A percentile compares a stretch with the other conserved stretches of the same genome.
Evolutionary conservation across 2,797 vertebrate genomes (phyloP).

Genomic region (Xenentodon cancila): DNA sequence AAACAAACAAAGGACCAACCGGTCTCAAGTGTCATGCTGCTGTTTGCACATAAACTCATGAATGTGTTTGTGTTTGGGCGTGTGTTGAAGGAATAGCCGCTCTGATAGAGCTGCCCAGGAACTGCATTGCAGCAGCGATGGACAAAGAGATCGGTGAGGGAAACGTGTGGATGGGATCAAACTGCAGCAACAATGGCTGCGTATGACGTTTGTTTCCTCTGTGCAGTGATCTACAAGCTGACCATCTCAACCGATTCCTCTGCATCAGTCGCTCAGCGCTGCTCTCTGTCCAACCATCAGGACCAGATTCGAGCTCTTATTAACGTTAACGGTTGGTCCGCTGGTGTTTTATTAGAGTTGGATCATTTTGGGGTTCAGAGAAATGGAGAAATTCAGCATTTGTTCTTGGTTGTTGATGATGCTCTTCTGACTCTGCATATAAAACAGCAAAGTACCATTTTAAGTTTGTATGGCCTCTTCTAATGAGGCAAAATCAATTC

Average conservation of each 20-base stretch:
- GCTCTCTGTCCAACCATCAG: constrained; percentile 88
- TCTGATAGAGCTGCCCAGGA: constrained; percentile 91
- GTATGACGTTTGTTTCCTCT: background rate
- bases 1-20: background rate
- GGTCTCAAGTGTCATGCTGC: background rate
- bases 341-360: background rate
- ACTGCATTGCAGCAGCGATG: constrained; percentile 89
- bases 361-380: too few species aligned
- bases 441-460: too few species aligned
- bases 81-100: constrained; percentile 84
- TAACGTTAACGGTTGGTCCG: constrained; percentile 86
- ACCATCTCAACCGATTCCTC: constrained; percentile 60
- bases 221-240: constrained; percentile 91
- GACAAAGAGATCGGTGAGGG: constrained; percentile 91
- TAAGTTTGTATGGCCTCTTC: too few species aligned
- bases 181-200: too few species aligned
- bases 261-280: constrained; percentile 70
- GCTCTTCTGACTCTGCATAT: too few species aligned
- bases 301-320: constrained; percentile 92
- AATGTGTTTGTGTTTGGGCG: background rate
- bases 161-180: background rate
- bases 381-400: too few species aligned
- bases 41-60: constrained; percentile 14
- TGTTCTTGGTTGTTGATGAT: too few species aligned
- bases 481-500: too few species aligned